Evolutionary conservation across 37 sponge, comb jelly and placozoan species (phyloP).

Genomic region (Aphrocallistes beatrix): DNA sequence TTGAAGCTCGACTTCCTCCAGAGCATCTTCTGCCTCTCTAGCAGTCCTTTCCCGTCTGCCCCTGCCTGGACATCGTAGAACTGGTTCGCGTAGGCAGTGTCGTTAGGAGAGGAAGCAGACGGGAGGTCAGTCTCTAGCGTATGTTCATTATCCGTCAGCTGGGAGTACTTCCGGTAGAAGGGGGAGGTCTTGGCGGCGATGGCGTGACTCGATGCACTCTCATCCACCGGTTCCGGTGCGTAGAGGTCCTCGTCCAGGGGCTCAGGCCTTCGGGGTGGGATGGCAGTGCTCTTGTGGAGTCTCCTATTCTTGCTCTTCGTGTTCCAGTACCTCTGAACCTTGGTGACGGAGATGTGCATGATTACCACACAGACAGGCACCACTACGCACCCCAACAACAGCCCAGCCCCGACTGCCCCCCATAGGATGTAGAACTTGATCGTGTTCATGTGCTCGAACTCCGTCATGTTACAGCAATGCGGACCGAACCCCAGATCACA

Average conservation of each 20-base stretch:
- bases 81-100: not conserved
- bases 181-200: constrained; percentile 10
- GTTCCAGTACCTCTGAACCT: not conserved
- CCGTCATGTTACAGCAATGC: not conserved
- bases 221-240: not conserved
- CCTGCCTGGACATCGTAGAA: not conserved
- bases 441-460: not conserved
- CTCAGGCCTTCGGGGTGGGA: not conserved
- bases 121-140: not conserved
- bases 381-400: not conserved
- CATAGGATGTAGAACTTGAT: not conserved
- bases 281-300: not conserved
- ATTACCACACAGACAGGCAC: not conserved
- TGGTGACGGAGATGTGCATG: not conserved
- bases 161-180: not conserved
- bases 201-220: not conserved
- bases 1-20: constrained; percentile 11
- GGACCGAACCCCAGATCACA: not conserved
- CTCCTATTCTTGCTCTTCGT: not conserved
- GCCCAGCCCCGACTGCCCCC: not conserved
- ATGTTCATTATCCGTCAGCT: not conserved
- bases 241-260: not conserved
- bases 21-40: not conserved
- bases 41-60: not conserved
- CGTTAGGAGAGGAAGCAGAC: not conserved